These are phyloP conservation scores for Trissolcus brochymenae DNA, from an alignment of 2,888 invertebrate genomes.

Conservation along the genomic window DNA sequence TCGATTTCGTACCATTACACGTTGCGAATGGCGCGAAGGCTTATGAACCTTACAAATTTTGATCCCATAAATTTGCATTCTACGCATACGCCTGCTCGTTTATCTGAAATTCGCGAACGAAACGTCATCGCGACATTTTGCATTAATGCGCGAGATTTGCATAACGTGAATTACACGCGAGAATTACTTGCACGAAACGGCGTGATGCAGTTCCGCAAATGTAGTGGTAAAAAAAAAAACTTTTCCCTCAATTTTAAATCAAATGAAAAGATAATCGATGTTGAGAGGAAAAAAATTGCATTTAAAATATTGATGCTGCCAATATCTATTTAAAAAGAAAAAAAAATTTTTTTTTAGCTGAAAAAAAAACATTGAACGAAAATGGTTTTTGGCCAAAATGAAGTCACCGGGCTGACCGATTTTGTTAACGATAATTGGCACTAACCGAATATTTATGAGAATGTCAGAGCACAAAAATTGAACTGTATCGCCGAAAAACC, in stretches of 20 bases:
- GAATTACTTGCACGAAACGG: constrained; percentile 45
- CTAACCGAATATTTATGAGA: constrained; percentile 47
- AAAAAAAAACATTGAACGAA: background rate
- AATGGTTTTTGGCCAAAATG: background rate
- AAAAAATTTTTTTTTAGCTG: background rate
- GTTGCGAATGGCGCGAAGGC: constrained; percentile 47
- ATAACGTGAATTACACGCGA: constrained; percentile 57
- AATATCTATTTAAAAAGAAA: too few species aligned
- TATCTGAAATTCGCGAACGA: constrained; percentile 57
- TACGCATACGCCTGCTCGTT: constrained; percentile 53
- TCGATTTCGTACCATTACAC: constrained; percentile 53
- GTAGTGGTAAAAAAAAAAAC: constrained; percentile 4
- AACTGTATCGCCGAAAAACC: constrained; percentile 40
- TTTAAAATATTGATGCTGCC: background rate
- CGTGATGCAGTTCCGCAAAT: constrained; percentile 28
- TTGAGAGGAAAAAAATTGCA: background rate
- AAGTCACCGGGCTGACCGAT: constrained; percentile 26
- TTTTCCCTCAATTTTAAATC: background rate
- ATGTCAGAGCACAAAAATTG: constrained; percentile 29
- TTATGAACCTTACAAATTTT: constrained; percentile 56
- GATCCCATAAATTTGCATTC: constrained; percentile 59
- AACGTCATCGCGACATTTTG: constrained; percentile 58
- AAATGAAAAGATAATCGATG: constrained; percentile 2
- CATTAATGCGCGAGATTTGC: constrained; percentile 55
- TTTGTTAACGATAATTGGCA: constrained; percentile 51